phyloP scores from a whole-genome alignment of 2,797 vertebrate genomes.

The Somateria mollissima region DNA sequence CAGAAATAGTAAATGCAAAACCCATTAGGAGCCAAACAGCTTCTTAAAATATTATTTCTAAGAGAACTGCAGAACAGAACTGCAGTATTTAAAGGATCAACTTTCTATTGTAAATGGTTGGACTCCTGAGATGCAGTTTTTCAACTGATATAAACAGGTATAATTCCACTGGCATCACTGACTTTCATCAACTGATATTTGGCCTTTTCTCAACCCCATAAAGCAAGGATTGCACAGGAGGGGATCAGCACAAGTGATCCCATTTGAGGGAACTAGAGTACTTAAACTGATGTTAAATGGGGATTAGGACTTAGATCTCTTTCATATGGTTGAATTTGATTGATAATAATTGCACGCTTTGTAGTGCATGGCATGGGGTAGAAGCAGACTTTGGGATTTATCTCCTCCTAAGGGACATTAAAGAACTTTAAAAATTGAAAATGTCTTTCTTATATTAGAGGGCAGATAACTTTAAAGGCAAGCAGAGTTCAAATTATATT shows the following conservation, averaged over 20 bases:
- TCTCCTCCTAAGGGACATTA: not conserved
- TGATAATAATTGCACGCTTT: not conserved
- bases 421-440: not conserved
- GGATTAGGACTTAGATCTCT: not conserved
- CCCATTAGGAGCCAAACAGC: not conserved
- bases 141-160: not conserved
- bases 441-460: not conserved
- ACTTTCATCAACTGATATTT: not conserved
- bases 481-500: not conserved
- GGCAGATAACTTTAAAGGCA: not conserved
- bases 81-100: not conserved
- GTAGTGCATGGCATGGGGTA: not conserved
- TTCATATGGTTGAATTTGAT: not conserved
- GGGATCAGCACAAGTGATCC: not conserved
- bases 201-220: not conserved
- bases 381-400: not conserved
- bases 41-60: not conserved
- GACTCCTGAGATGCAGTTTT: not conserved
- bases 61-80: not conserved
- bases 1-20: slow-evolving; percentile 8
- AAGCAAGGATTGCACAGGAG: not conserved
- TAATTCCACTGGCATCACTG: not conserved
- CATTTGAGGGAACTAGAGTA: not conserved
- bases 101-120: not conserved
- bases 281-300: not conserved